Base-by-base conservation (phyloP, 2,113 vertebrate species). In the Chloroceryle aenea region DNA sequence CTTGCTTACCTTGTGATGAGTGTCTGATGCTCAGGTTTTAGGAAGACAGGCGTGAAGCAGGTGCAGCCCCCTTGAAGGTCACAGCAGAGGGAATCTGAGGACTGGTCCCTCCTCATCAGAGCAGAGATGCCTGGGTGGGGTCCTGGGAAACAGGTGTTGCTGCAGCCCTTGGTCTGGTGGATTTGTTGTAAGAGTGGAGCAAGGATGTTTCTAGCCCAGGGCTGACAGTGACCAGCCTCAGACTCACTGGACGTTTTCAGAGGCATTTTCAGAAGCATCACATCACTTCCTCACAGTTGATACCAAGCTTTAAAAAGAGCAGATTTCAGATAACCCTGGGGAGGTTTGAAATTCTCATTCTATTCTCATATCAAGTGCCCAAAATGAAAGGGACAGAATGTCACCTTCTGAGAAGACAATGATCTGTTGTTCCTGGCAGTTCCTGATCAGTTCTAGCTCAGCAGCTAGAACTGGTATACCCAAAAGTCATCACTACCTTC, bases 201-300 rank as follows among this genome's bases (percentile, higher is more conserved):
- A 47, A 77, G 47, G 72, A 30, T 0, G 1, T 34, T n/a, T 15
- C 42, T 38, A 62, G 18, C n/a, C 62, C 72, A 56, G 53, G 18
- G 29, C n/a, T n/a, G 5, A 26, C 9, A 43, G 32, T 19, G 55
- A 43, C 19, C 66, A 77, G 11, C 25, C 30, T 74, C 56, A 42
- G 59, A 64, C 32, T 63, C 56, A 14, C 25, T 22, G 30, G 32
- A 3, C 5, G 27, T 74, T 64, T 63, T 45, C 29, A 32, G 42
- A 85, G 14, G 5, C 34, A 43, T 52, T 93, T 94, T 68, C 62
- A 76, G 56, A 27, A 55, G 29, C 0, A 7, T 32, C 40, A 2
- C 23, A 8, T 81, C n/a, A 14, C 72, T 45, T 61, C 55, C 40
- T 84, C 1, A 0, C 10, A 6, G 36, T 17, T 2, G 10, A 4